phyloP scores from a whole-genome alignment of 35 echinoderm and acorn worm genomes.

The Anneissia japonica region DNA sequence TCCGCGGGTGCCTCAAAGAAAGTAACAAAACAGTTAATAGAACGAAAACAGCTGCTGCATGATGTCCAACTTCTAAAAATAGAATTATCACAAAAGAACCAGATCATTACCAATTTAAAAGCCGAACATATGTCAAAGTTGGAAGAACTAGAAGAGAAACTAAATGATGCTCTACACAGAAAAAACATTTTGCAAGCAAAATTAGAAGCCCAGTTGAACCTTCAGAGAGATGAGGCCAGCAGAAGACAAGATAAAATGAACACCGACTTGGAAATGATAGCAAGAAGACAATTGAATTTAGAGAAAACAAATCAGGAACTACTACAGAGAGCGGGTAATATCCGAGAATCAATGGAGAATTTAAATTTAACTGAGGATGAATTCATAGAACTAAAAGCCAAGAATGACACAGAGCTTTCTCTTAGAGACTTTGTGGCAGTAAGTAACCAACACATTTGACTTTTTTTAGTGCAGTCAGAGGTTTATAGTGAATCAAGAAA shows the following conservation, averaged over 20 bases:
- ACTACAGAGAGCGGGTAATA: slow-evolving; percentile 58
- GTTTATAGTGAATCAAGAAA: neutral
- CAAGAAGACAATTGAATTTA: slow-evolving; percentile 58
- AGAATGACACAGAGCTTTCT: slow-evolving; percentile 49
- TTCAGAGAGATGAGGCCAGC: slow-evolving; percentile 67
- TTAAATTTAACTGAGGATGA: slow-evolving; percentile 64
- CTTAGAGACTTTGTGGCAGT: slow-evolving; percentile 73
- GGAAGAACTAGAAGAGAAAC: slow-evolving; percentile 83
- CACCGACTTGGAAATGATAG: slow-evolving; percentile 63
- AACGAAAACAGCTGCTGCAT: slow-evolving; percentile 87
- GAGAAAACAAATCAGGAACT: slow-evolving; percentile 75
- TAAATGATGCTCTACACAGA: slow-evolving; percentile 56
- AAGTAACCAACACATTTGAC: slow-evolving; percentile 16
- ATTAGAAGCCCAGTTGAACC: slow-evolving; percentile 76
- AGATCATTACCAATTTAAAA: slow-evolving; percentile 81
- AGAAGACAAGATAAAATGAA: slow-evolving; percentile 43
- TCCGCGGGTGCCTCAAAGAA: slow-evolving; percentile 14
- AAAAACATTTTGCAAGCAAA: slow-evolving; percentile 72
- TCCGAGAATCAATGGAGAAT: slow-evolving; percentile 50
- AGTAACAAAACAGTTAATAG: slow-evolving; percentile 89
- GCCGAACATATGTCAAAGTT: slow-evolving; percentile 68
- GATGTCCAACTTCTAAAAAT: slow-evolving; percentile 87
- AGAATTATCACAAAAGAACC: slow-evolving; percentile 84
- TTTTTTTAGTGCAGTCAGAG: neutral
- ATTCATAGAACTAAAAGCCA: slow-evolving; percentile 41